A percentile compares a stretch with the other conserved stretches of the same genome.
Evolutionary conservation across 2,113 vertebrate genomes (phyloP).

Genomic region (Dasyornis broadbenti): DNA sequence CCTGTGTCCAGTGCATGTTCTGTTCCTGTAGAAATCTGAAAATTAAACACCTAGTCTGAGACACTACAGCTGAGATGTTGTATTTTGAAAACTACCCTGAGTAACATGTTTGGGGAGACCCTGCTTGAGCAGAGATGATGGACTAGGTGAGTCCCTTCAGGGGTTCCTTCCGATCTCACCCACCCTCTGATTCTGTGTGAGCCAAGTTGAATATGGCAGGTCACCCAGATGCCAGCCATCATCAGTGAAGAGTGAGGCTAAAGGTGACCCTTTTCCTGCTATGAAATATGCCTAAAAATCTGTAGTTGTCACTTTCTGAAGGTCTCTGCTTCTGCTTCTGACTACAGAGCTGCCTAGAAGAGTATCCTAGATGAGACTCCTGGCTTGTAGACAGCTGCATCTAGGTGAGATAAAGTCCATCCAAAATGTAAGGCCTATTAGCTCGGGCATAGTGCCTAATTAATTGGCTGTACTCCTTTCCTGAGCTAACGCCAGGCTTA

Average conservation of each 20-base stretch:
- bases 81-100: neutral
- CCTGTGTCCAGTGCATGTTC: neutral
- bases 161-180: neutral
- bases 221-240: neutral
- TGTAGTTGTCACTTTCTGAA: neutral
- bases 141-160: neutral
- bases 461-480: neutral
- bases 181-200: neutral
- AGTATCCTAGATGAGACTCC: neutral
- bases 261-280: neutral
- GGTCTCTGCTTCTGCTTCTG: neutral
- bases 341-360: neutral
- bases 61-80: neutral
- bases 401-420: neutral
- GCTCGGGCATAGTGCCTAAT: neutral
- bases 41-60: neutral
- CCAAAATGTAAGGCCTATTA: neutral
- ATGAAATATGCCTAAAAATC: neutral
- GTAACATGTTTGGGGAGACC: rapidly evolving
- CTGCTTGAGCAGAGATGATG: neutral
- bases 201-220: neutral
- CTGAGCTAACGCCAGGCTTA: neutral
- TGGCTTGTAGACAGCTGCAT: neutral
- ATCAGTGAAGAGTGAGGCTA: neutral
- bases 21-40: neutral